Percentiles rank a stretch among this genome's conserved stretches.
These are phyloP conservation scores for Exocentrus adspersus DNA, from an alignment of 2,888 invertebrate species.

Conservation along the genomic window DNA sequence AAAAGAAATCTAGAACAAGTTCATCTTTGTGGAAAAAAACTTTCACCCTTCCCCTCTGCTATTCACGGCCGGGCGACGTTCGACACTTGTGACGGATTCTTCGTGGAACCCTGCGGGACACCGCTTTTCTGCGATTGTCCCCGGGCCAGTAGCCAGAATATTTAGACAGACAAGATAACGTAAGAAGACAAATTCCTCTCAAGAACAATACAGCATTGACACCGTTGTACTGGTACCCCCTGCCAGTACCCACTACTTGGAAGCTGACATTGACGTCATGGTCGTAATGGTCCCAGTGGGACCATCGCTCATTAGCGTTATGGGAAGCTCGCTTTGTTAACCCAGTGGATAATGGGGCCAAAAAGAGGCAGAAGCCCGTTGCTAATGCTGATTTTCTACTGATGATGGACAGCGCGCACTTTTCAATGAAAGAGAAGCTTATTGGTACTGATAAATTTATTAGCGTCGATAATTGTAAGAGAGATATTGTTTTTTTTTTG, in stretches of 20 bases:
- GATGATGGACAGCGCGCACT: slow-evolving; percentile 22
- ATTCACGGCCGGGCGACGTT: no score
- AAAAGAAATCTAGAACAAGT: no score
- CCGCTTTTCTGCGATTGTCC: slow-evolving; percentile 25
- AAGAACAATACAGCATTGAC: slow-evolving; percentile 35
- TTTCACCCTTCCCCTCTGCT: no score
- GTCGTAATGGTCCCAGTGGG: slow-evolving; percentile 46
- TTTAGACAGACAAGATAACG: slow-evolving; percentile 47
- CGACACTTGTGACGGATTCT: not conserved
- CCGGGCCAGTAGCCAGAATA: slow-evolving; percentile 44
- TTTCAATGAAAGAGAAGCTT: slow-evolving; percentile 1
- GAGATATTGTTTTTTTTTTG: not conserved
- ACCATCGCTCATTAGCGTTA: slow-evolving; percentile 48
- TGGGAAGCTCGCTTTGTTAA: slow-evolving; percentile 42
- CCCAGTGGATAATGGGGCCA: slow-evolving; percentile 26
- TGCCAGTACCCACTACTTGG: slow-evolving; percentile 33
- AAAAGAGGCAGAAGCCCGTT: slow-evolving; percentile 33
- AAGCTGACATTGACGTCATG: slow-evolving; percentile 37
- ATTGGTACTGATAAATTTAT: slow-evolving; percentile 28
- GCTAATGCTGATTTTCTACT: slow-evolving; percentile 32
- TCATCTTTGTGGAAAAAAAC: no score
- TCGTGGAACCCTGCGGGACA: slow-evolving; percentile 8
- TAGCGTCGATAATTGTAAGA: slow-evolving; percentile 7
- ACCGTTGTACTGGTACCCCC: slow-evolving; percentile 25
- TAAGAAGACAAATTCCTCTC: slow-evolving; percentile 38